Conservation (phyloP, 2,113 vertebrate genomes). For the Chloropsis cyanopogon region DNA sequence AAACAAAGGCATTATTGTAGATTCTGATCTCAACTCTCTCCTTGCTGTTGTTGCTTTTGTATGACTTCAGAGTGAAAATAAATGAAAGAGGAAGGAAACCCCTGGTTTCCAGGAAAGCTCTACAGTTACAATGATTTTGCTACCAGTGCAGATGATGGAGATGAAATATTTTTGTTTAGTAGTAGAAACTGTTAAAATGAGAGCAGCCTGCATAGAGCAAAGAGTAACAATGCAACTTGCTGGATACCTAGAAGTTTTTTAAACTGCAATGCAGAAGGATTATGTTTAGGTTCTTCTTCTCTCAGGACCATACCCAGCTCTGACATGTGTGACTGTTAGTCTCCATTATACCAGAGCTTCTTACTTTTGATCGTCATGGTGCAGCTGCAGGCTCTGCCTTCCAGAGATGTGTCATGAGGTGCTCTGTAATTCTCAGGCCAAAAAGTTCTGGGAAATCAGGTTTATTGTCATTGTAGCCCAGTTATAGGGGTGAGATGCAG, state of each 20-base stretch:
- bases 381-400: neutral
- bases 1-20: neutral
- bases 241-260: neutral
- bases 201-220: neutral
- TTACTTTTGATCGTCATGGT: neutral
- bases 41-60: neutral
- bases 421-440: neutral
- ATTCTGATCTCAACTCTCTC: neutral
- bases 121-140: neutral
- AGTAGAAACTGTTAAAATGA: neutral
- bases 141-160: neutral
- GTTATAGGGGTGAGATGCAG: neutral
- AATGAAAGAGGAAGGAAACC: neutral
- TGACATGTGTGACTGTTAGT: neutral
- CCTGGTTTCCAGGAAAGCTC: neutral
- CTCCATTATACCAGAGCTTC: neutral
- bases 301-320: neutral
- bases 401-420: neutral
- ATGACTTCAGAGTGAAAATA: neutral
- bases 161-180: neutral
- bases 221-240: neutral
- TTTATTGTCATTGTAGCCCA: neutral
- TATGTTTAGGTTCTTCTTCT: neutral
- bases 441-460: neutral
- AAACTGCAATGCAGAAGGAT: neutral